Evolutionary conservation across 1,140 invertebrate genomes (phyloP).

Genomic region (Marisa cornuarietis): DNA sequence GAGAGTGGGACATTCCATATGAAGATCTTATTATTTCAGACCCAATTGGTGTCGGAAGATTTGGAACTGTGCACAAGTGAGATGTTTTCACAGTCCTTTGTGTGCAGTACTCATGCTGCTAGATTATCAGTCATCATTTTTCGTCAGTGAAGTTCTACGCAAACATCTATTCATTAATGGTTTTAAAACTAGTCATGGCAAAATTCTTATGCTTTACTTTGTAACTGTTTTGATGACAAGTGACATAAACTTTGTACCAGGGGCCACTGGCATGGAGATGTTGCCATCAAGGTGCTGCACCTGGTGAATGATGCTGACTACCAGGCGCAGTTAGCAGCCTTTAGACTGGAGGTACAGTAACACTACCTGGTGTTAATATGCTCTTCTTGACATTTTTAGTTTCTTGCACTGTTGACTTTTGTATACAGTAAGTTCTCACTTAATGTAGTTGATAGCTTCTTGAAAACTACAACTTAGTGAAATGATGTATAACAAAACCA

Average conservation of each 20-base stretch:
- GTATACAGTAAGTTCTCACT: no score
- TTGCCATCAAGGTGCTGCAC: slow-evolving; percentile 97
- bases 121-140: no score
- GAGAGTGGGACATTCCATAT: slow-evolving; percentile 98
- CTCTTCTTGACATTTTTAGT: no score
- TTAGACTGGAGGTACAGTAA: slow-evolving; percentile 84
- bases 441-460: no score
- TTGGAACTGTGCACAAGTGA: slow-evolving; percentile 87
- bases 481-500: no score
- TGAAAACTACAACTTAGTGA: no score
- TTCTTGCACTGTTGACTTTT: no score
- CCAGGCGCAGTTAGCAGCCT: slow-evolving; percentile 90
- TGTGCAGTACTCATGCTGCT: no score
- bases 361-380: no score
- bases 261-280: slow-evolving; percentile 97
- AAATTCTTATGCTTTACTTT: not conserved
- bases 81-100: slow-evolving; percentile 18
- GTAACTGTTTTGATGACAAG: not conserved
- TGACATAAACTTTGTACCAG: slow-evolving; percentile 62
- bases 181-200: no score
- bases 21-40: slow-evolving; percentile 90
- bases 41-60: slow-evolving; percentile 88
- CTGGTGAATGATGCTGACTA: slow-evolving; percentile 89
- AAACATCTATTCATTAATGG: no score
- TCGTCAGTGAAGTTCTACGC: no score